A percentile compares a stretch with the other conserved stretches of the same genome.
Conservation (phyloP, 1,140 invertebrate genomes). For the Chironomus striatipennis region DNA sequence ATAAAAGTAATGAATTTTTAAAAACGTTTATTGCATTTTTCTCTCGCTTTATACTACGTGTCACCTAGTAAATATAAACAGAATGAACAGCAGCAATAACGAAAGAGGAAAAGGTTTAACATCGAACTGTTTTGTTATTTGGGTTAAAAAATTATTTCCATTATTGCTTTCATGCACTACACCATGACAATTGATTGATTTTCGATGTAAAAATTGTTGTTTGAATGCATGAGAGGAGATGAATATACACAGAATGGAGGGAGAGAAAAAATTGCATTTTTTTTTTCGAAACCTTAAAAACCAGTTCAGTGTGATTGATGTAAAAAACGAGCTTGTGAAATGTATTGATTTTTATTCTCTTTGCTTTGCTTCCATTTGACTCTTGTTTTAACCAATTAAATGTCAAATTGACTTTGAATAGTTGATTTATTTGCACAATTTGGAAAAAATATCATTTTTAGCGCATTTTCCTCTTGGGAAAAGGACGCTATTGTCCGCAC, state of each 20-base stretch:
- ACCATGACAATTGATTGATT: constrained; percentile 8
- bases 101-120: background rate
- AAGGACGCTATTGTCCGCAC: too few relatives aligned
- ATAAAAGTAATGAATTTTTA: constrained; percentile 15
- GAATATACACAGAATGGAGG: background rate
- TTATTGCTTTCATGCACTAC: background rate
- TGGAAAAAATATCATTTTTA: too few relatives aligned
- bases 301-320: background rate
- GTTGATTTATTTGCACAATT: background rate
- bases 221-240: background rate
- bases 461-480: too few relatives aligned
- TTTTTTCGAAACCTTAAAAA: too few relatives aligned
- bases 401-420: background rate
- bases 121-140: background rate
- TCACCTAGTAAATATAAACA: background rate
- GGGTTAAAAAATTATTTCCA: background rate
- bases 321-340: background rate
- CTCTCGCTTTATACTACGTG: background rate
- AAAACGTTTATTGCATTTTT: constrained; percentile 14
- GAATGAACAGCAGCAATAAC: background rate
- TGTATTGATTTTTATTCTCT: background rate
- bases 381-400: background rate
- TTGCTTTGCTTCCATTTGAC: too few relatives aligned
- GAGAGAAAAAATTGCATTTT: background rate
- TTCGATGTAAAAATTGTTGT: background rate